Evolutionary conservation across 2,888 invertebrate species (phyloP).

Genomic region (Pegoplata infirma): DNA sequence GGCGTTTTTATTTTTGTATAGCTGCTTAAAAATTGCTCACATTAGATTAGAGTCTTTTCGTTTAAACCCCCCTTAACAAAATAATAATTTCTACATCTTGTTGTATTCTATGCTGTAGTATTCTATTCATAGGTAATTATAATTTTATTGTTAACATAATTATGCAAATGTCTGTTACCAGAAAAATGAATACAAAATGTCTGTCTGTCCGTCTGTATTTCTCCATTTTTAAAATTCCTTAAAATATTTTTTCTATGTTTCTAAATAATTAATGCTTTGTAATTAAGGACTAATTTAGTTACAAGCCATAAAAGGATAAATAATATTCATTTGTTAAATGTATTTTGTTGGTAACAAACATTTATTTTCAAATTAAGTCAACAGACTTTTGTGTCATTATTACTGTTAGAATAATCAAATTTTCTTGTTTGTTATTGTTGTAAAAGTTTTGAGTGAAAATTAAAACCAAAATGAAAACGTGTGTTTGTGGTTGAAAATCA

Average conservation of each 20-base stretch:
- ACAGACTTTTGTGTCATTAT: conserved; percentile 61
- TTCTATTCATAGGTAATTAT: conserved; percentile 68
- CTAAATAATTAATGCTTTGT: conserved; percentile 61
- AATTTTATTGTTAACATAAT: conserved; percentile 76
- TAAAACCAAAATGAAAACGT: conserved; percentile 22
- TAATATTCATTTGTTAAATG: conserved; percentile 49
- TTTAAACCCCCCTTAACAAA: too few relatives aligned
- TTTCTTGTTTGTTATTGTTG: conserved; percentile 16
- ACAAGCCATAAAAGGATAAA: conserved; percentile 52
- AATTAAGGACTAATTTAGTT: conserved; percentile 63
- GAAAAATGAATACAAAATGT: conserved; percentile 17
- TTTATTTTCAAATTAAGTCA: conserved; percentile 66
- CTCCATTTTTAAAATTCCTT: conserved; percentile 53
- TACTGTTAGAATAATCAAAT: conserved; percentile 46
- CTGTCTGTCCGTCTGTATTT: conserved; percentile 4
- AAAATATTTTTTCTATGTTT: conserved; percentile 40
- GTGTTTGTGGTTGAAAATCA: conserved; percentile 35
- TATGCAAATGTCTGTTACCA: conserved; percentile 69
- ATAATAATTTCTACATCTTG: too few relatives aligned
- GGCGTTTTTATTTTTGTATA: too few relatives aligned
- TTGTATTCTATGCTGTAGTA: background rate
- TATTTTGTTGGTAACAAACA: conserved; percentile 57
- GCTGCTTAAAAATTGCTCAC: too few relatives aligned
- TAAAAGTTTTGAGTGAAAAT: background rate
- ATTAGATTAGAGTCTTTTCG: too few relatives aligned